Evolutionary conservation across 2,113 vertebrate species (phyloP).

Genomic region (Tilapia sparmanii): DNA sequence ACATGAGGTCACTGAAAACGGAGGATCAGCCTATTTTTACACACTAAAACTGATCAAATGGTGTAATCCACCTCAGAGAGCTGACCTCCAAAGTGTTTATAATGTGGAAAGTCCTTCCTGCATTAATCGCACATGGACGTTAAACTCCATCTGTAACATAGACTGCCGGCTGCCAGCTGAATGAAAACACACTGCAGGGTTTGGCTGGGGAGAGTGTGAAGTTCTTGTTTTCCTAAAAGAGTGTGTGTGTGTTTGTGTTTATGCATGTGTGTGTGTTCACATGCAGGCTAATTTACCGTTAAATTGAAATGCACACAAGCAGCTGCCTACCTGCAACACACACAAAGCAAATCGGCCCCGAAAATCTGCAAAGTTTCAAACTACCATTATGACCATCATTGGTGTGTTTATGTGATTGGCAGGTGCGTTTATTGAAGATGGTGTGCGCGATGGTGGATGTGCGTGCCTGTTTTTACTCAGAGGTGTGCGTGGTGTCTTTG

Average conservation of each 20-base stretch:
- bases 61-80: background rate
- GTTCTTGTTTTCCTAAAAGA: background rate
- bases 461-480: background rate
- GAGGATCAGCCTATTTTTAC: slow-evolving; percentile 6
- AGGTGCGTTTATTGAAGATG: background rate
- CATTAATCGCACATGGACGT: slow-evolving; percentile 1
- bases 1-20: background rate
- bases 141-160: background rate
- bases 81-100: slow-evolving; percentile 30
- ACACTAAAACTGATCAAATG: background rate
- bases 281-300: background rate
- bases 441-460: background rate
- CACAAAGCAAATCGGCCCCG: background rate
- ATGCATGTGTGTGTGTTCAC: background rate
- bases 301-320: background rate
- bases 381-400: background rate
- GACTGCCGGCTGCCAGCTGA: background rate
- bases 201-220: background rate
- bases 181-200: background rate
- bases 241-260: background rate
- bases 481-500: background rate
- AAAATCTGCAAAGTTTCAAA: slow-evolving; percentile 23
- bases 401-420: slow-evolving; percentile 16
- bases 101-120: slow-evolving; percentile 40
- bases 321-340: background rate